These are phyloP conservation scores for Bicyclus anynana DNA, from an alignment of 1,140 invertebrate genomes.

Conservation along the genomic window DNA sequence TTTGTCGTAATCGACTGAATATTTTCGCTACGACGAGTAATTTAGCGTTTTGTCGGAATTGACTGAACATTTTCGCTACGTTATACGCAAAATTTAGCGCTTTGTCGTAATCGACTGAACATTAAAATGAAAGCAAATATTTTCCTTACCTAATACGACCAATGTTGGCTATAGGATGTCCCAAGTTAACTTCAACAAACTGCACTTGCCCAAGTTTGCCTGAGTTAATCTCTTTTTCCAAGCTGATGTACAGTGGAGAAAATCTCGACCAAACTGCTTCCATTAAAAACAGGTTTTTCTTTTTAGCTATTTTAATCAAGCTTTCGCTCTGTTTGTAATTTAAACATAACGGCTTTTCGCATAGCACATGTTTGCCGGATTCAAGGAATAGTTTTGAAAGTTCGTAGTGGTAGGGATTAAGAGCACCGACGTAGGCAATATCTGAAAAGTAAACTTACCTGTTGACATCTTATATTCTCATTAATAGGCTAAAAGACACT, in stretches of 20 bases:
- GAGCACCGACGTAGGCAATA: slow-evolving; percentile 86
- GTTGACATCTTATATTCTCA: no score
- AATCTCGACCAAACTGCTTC: slow-evolving; percentile 92
- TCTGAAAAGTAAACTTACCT: slow-evolving; percentile 72
- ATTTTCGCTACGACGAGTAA: no score
- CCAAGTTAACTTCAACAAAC: slow-evolving; percentile 83
- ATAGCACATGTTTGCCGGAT: slow-evolving; percentile 88
- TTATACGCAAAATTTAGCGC: not conserved
- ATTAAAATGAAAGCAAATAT: not conserved
- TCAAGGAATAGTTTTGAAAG: slow-evolving; percentile 83
- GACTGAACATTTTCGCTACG: no score
- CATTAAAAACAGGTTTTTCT: slow-evolving; percentile 87
- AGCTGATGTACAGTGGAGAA: slow-evolving; percentile 78
- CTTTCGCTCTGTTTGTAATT: slow-evolving; percentile 82
- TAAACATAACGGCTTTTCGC: slow-evolving; percentile 90
- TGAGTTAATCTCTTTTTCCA: slow-evolving; percentile 79
- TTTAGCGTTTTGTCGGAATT: no score
- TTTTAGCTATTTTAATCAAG: slow-evolving; percentile 79
- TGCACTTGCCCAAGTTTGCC: slow-evolving; percentile 85
- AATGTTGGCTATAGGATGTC: slow-evolving; percentile 76
- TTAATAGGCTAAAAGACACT: no score
- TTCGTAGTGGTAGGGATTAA: slow-evolving; percentile 84
- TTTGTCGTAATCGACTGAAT: no score
- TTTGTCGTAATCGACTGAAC: not conserved
- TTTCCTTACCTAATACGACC: slow-evolving; percentile 79